These are phyloP conservation scores for Epinephelus coioides DNA, from an alignment of 2,797 vertebrate genomes.

Conservation along the genomic window DNA sequence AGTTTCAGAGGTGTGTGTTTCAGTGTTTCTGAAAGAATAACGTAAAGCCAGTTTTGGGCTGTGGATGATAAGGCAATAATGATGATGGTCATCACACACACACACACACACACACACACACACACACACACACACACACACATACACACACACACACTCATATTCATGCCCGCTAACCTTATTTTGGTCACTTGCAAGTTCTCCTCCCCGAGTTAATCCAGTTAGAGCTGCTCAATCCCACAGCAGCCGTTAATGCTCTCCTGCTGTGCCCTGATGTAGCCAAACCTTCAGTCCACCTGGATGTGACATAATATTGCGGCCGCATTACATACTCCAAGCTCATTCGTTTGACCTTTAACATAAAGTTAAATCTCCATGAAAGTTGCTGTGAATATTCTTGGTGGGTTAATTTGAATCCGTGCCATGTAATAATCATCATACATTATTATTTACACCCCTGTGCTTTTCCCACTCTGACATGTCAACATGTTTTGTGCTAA, in stretches of 20 bases:
- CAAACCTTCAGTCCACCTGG: slow-evolving; percentile 23
- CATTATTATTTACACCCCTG: neutral
- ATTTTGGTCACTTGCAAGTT: slow-evolving; percentile 62
- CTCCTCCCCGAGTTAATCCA: slow-evolving; percentile 59
- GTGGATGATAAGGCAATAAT: neutral
- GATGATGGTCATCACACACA: neutral
- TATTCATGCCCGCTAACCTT: slow-evolving; percentile 62
- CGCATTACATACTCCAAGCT: neutral
- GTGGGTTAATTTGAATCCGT: neutral
- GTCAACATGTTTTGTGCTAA: too few species aligned
- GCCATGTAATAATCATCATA: neutral
- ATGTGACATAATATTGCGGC: neutral
- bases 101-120: neutral
- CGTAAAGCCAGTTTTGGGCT: neutral
- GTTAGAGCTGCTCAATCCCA: slow-evolving; percentile 64
- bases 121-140: too few species aligned
- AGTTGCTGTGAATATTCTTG: neutral
- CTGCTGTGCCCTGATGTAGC: slow-evolving; percentile 45
- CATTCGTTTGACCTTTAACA: slow-evolving; percentile 25
- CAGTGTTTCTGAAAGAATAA: neutral
- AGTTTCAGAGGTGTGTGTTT: neutral
- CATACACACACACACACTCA: neutral
- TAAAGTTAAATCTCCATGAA: neutral
- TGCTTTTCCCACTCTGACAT: too few species aligned
- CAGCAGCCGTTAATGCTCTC: slow-evolving; percentile 64